A percentile compares a stretch with the other conserved stretches of the same genome.
These are phyloP conservation scores for Colistium nudipinnis DNA, from an alignment of 2,113 vertebrate species.

Conservation along the genomic window DNA sequence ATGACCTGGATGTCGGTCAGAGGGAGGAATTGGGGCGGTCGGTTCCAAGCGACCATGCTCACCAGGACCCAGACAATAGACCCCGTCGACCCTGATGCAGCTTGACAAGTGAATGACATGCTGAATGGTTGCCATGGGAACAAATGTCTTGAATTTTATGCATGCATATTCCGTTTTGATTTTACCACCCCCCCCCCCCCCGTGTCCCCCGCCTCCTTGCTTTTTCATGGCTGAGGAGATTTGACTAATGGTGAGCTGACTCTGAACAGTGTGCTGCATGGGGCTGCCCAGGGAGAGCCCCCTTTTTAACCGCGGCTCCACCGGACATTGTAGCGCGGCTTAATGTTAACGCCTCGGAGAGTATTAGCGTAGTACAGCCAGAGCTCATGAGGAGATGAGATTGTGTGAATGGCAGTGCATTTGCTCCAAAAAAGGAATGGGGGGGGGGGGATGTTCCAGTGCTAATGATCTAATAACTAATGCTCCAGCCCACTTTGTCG, in stretches of 20 bases:
- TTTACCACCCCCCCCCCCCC: neutral
- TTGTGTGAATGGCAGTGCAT: constrained; percentile 59
- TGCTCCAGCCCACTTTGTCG: constrained; percentile 50
- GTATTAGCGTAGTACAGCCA: constrained; percentile 68
- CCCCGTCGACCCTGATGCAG: constrained; percentile 96
- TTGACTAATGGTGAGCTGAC: constrained; percentile 80
- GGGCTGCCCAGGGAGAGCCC: constrained; percentile 60
- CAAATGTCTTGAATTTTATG: constrained; percentile 99
- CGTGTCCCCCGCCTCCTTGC: neutral
- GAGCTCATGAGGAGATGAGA: constrained; percentile 58
- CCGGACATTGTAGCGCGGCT: constrained; percentile 73
- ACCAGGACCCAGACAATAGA: constrained; percentile 96
- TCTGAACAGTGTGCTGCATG: constrained; percentile 70
- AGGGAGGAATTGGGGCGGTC: constrained; percentile 48
- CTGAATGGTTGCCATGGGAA: constrained; percentile 99
- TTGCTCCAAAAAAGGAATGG: too few relatives aligned
- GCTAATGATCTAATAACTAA: constrained; percentile 73
- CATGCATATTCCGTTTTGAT: constrained; percentile 92
- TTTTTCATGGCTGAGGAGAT: constrained; percentile 76
- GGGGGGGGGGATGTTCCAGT: constrained; percentile 53
- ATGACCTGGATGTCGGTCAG: constrained; percentile 78
- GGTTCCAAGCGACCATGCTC: constrained; percentile 77
- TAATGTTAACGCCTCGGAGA: constrained; percentile 74
- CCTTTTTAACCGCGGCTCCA: constrained; percentile 49
- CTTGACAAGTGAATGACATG: constrained; percentile 99